Base-by-base conservation (phyloP, 1,140 invertebrate genomes). In the Aphelenchoides fujianensis region DNA sequence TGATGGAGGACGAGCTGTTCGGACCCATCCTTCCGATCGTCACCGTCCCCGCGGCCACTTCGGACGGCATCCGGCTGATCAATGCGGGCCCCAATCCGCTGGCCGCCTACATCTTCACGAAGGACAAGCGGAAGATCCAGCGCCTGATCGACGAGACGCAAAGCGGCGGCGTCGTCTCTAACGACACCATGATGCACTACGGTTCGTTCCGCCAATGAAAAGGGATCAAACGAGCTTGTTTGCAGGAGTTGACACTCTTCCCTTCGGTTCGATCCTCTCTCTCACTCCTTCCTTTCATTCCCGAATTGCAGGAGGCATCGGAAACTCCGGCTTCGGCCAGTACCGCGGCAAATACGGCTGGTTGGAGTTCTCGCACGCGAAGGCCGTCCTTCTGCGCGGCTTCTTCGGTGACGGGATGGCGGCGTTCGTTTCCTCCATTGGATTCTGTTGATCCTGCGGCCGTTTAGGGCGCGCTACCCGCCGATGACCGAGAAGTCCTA, bases 281-380 rank as follows among this genome's bases (percentile, higher is more conserved):
- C 23, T 48, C 23, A 23, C 41, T 48, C 23, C 41, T 12, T 48
- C 41, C 23, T 12, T 96, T 88, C 92, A 95, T 85, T 91, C 90
- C 86, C 86, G 86, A 87, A 85, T 85, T 27, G 66, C 72, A 59
- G 88, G 88, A 57, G 88, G 88, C 31, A 87, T 96, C 62, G 94
- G 95, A 16, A 78, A 86, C 67, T 94, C 92, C 85, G 95, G 95
- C 54, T 92, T 95, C 84, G 94, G 94, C 31, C 86, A 88, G 2
- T 97, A 97, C 85, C 93, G 97, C 86, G 94, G 95, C 57, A 92
- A 92, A 86, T 89, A 89, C 76, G 90, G 90, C 3, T 96, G 92
- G 80, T 92, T 97, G 73, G 93, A 91, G 0, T 98, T 97, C 85
- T 90, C 90, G 2, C 94, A 97, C 85, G 90, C 91, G 71, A 94